Evolutionary conservation across 1,140 invertebrate species (phyloP).

Genomic region (Aphidius ervi): DNA sequence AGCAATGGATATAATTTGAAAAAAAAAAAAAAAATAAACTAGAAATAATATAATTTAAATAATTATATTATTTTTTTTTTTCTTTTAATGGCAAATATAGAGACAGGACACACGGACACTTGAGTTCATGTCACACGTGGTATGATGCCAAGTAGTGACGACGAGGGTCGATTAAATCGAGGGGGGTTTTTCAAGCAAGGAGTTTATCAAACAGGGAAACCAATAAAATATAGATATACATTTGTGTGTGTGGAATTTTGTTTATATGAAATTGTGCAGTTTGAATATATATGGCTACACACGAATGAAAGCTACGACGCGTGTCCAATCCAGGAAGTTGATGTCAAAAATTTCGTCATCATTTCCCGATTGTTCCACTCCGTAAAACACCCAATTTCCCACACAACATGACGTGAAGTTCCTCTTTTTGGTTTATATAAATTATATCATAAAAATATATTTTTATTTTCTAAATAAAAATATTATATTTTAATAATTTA

Average conservation of each 20-base stretch:
- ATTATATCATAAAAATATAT: too few species aligned
- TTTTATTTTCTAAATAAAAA: too few species aligned
- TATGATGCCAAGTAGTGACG: not conserved
- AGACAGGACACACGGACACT: conserved; percentile 15
- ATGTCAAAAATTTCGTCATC: conserved; percentile 23
- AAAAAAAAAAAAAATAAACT: not conserved
- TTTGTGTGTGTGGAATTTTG: too few species aligned
- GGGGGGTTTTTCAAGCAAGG: too few species aligned
- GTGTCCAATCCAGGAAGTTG: conserved; percentile 17
- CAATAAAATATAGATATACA: too few species aligned
- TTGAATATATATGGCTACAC: not conserved
- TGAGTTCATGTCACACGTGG: conserved; percentile 19
- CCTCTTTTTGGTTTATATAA: not conserved
- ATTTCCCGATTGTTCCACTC: conserved; percentile 11
- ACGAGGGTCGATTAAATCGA: not conserved
- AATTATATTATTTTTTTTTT: too few species aligned
- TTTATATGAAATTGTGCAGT: not conserved
- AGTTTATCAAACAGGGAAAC: too few species aligned
- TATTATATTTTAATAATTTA: too few species aligned
- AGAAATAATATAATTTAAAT: too few species aligned
- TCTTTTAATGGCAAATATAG: not conserved
- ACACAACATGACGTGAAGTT: not conserved
- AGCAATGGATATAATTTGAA: not conserved
- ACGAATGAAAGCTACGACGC: not conserved
- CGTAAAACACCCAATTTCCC: conserved; percentile 11